phyloP scores from a whole-genome alignment of 2,797 vertebrate species.

The Enteromius afrohamiltoni region DNA sequence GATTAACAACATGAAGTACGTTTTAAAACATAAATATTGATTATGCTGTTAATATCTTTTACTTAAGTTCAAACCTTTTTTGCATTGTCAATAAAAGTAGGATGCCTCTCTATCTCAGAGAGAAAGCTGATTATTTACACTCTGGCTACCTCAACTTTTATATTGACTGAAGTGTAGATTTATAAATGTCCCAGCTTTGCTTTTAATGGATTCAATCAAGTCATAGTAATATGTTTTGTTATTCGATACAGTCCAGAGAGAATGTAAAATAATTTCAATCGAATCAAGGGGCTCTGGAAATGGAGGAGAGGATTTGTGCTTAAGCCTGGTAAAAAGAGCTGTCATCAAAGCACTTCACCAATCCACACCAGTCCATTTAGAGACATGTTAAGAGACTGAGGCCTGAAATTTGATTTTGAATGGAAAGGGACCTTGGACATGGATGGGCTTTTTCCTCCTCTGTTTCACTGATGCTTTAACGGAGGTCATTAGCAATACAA shows the following conservation, averaged over 20 bases:
- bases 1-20: background rate
- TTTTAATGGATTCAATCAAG: constrained; percentile 56
- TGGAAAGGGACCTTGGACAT: constrained; percentile 78
- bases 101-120: constrained; percentile 28
- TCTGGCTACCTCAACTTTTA: constrained; percentile 51
- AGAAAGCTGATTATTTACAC: constrained; percentile 45
- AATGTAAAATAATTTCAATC: constrained; percentile 61
- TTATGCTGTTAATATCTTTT: background rate
- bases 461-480: constrained; percentile 78
- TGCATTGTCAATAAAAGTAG: constrained; percentile 19
- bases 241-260: constrained; percentile 61
- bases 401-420: constrained; percentile 79
- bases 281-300: constrained; percentile 59
- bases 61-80: background rate
- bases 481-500: constrained; percentile 85
- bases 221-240: constrained; percentile 52
- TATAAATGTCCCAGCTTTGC: constrained; percentile 42
- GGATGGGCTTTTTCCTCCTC: constrained; percentile 80
- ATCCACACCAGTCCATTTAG: constrained; percentile 78
- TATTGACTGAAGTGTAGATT: constrained; percentile 38
- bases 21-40: background rate
- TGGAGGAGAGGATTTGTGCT: constrained; percentile 56
- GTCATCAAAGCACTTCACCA: constrained; percentile 79
- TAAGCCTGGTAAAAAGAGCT: constrained; percentile 70
- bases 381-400: constrained; percentile 74